Evolutionary conservation across 2,797 vertebrate species (phyloP).

Genomic region (Rhodeus uyekii): DNA sequence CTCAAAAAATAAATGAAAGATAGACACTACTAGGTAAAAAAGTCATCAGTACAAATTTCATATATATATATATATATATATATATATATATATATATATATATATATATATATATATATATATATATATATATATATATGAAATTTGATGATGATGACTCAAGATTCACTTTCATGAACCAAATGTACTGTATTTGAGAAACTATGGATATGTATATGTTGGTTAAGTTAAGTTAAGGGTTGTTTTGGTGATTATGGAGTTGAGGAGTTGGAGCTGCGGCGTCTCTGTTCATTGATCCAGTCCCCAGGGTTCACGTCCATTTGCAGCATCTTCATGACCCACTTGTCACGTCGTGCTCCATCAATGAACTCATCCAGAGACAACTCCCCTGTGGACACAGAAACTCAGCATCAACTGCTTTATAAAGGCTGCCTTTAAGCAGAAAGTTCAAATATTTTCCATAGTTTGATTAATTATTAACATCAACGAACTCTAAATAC

Average conservation of each 20-base stretch:
- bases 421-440: background rate
- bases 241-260: background rate
- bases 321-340: slow-evolving; percentile 98
- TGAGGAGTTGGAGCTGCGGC: slow-evolving; percentile 78
- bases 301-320: slow-evolving; percentile 89
- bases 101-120: too few relatives aligned
- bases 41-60: too few relatives aligned
- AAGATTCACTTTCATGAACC: slow-evolving; percentile 14
- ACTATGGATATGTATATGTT: slow-evolving; percentile 21
- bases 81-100: too few relatives aligned
- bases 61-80: background rate
- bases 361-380: slow-evolving; percentile 93
- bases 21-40: background rate
- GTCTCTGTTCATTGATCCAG: slow-evolving; percentile 84
- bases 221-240: slow-evolving; percentile 14
- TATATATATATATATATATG: background rate
- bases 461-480: background rate
- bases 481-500: background rate
- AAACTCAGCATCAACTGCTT: slow-evolving; percentile 14
- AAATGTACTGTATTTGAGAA: slow-evolving; percentile 22
- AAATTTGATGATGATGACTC: slow-evolving; percentile 20
- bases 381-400: slow-evolving; percentile 81
- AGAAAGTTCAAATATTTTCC: background rate
- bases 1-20: background rate
- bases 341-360: slow-evolving; percentile 90